Conservation (phyloP, 1,140 invertebrate genomes). For the Ceratosolen fusciceps region DNA sequence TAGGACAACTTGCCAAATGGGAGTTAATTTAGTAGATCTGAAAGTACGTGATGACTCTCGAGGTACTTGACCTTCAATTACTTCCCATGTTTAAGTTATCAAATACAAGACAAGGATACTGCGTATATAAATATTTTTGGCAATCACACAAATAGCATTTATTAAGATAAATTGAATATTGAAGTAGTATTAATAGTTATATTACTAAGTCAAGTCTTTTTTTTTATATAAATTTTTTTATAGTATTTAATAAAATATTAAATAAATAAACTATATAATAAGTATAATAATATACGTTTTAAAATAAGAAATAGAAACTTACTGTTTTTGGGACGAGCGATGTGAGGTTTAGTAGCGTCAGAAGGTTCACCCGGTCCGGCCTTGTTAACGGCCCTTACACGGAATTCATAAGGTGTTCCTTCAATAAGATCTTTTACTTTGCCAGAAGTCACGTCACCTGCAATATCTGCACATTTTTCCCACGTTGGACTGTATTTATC, state of each 20-base stretch:
- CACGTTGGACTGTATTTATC: conserved; percentile 90
- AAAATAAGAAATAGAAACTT: conserved; percentile 60
- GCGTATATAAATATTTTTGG: conserved; percentile 34
- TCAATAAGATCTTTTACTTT: conserved; percentile 91
- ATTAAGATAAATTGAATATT: no score
- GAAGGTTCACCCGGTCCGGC: conserved; percentile 93
- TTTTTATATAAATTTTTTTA: no score
- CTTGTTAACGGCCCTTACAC: conserved; percentile 94
- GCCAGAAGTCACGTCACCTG: conserved; percentile 85
- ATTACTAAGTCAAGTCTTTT: no score
- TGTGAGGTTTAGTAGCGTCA: conserved; percentile 88
- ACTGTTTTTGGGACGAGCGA: conserved; percentile 92
- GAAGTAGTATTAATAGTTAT: no score
- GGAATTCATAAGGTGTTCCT: conserved; percentile 94
- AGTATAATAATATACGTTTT: no score
- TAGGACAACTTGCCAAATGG: neutral
- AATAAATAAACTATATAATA: no score
- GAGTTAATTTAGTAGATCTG: neutral
- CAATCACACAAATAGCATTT: conserved; percentile 7
- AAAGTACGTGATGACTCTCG: neutral
- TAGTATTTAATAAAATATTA: conserved; percentile 18
- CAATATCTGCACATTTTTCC: conserved; percentile 89
- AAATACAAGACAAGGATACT: conserved; percentile 6
- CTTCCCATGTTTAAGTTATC: conserved; percentile 11
- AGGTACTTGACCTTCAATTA: conserved; percentile 9